Base-by-base conservation (phyloP, 2,888 invertebrate genomes). In the Tineola bisselliella region DNA sequence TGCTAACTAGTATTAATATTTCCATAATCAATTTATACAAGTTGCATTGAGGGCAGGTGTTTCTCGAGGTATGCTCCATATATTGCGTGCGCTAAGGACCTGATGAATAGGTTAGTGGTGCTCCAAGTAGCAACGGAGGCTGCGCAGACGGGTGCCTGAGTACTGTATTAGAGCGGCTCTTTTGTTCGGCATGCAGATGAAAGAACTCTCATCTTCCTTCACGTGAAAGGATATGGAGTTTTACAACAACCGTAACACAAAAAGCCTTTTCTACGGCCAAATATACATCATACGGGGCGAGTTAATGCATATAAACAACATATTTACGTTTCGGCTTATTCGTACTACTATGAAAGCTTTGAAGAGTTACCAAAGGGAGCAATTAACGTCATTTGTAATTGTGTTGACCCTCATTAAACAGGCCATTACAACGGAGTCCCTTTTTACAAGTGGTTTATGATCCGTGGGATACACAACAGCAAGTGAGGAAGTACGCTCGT, bases 371-470 rank as follows among this genome's bases (percentile, higher is more conserved):
- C 38, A 64, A 70, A 69, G 64, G 64, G 63, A 64, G 71, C 71
- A 75, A 75, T 73, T 75, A 73, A 75, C 71, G 73, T 71, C 68
- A 64, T 71, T 67, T 71, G 70, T 71, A 71, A 74, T 73, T 69
- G 70, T 69, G 72, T 71, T 69, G 72, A 74, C 73, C 75, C 72
- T 72, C 71, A 73, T 74, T 75, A 72, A 70, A 63, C 62, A 52
- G 63, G 65, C 65, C 64, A 66, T 73, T 70, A 71, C 63, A 68
- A 66, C 12, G 60, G n/a, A 12, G 44, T 48, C 60, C 65, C 68
- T 71, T 69, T 74, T 74, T 69, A 70, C 70, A 67, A 69, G 70
- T 74, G 68, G 64, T 73, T 73, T 73, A 74, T 68, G 72, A 67
- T 65, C 64, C 68, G 64, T 65, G 63, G 17, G 48, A 48, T 48